These are phyloP conservation scores for Berghia stephanieae DNA, from an alignment of 1,140 invertebrate genomes.

Conservation along the genomic window DNA sequence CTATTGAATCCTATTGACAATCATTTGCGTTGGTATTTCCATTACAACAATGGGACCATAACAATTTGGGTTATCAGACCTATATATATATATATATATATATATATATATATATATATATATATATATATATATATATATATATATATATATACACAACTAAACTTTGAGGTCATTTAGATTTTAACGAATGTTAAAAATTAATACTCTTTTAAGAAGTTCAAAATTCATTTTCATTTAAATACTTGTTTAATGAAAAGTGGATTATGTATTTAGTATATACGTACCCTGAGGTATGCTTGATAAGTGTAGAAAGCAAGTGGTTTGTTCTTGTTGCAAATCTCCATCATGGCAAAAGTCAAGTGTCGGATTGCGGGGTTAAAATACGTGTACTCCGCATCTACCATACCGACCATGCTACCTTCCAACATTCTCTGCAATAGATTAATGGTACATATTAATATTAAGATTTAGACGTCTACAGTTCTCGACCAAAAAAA, in stretches of 20 bases:
- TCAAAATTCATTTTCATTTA: neutral
- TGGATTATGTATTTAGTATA: conserved; percentile 96
- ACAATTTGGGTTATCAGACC: too few relatives aligned
- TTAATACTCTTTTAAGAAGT: neutral
- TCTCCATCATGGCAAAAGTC: conserved; percentile 96
- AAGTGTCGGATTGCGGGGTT: conserved; percentile 96
- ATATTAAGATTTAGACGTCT: neutral
- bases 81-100: too few relatives aligned
- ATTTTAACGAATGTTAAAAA: neutral
- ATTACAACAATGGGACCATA: too few relatives aligned
- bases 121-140: neutral
- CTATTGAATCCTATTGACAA: too few relatives aligned
- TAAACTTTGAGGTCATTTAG: neutral
- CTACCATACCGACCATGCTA: conserved; percentile 96
- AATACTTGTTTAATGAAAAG: conserved; percentile 39
- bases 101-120: too few relatives aligned
- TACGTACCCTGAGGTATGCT: conserved; percentile 79
- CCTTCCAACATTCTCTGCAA: conserved; percentile 83
- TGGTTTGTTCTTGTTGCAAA: conserved; percentile 78
- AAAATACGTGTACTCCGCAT: conserved; percentile 99
- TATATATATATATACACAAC: neutral
- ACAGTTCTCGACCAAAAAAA: too few relatives aligned
- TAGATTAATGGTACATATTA: neutral
- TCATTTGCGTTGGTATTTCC: too few relatives aligned
- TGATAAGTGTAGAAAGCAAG: conserved; percentile 99